Percentiles rank a stretch among this genome's conserved stretches.
Evolutionary conservation across 2,888 invertebrate species (phyloP).

Genomic region (Harpalus rufipes): DNA sequence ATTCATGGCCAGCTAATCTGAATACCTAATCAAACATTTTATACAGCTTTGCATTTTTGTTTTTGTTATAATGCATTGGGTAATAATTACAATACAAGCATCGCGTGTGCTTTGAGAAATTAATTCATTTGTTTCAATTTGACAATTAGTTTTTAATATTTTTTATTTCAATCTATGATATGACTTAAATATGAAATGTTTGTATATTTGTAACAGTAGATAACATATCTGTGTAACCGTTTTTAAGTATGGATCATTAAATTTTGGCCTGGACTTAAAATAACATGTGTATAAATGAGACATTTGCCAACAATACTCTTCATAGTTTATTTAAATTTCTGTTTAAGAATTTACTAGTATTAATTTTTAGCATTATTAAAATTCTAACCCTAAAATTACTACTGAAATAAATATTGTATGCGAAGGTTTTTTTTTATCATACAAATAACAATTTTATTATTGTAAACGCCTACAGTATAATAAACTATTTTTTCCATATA

Average conservation of each 20-base stretch:
- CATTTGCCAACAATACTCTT: constrained; percentile 52
- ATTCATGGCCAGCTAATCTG: constrained; percentile 44
- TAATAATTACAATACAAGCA: neutral
- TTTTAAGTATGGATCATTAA: constrained; percentile 38
- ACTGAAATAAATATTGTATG: constrained; percentile 1
- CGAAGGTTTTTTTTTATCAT: too few relatives aligned
- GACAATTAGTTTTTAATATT: constrained; percentile 13
- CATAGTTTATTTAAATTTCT: constrained; percentile 16
- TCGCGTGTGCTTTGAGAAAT: constrained; percentile 8
- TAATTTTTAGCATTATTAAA: neutral
- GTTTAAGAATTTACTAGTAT: neutral
- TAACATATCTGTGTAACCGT: constrained; percentile 6
- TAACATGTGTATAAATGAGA: constrained; percentile 50
- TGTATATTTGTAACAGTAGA: neutral
- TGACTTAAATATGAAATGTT: neutral
- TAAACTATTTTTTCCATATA: constrained; percentile 2
- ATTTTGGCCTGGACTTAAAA: constrained; percentile 52
- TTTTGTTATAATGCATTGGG: neutral
- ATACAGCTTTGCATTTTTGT: neutral
- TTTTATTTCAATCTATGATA: neutral
- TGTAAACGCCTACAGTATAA: neutral
- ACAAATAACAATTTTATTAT: neutral
- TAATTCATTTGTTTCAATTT: constrained; percentile 53
- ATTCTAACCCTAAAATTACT: neutral
- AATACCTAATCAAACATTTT: constrained; percentile 12